Conservation (phyloP, 2,797 vertebrate genomes). For the Sebastolobus alascanus region DNA sequence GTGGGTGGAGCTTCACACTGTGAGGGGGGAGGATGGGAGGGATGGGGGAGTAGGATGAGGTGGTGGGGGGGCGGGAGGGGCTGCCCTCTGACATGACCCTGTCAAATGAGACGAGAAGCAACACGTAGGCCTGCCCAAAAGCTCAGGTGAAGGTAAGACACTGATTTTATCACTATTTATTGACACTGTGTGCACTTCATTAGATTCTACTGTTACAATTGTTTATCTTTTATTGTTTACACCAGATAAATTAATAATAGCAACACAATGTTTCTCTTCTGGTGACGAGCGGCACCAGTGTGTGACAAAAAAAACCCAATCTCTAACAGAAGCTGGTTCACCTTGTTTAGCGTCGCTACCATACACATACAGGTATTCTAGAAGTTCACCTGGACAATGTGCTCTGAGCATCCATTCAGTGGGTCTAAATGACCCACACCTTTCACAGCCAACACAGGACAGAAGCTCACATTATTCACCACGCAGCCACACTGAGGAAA, state of each 20-base stretch:
- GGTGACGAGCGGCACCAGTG: neutral
- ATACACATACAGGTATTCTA: slow-evolving; percentile 63
- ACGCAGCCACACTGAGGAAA: neutral
- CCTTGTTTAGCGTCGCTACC: neutral
- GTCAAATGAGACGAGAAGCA: slow-evolving; percentile 70
- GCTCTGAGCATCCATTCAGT: slow-evolving; percentile 68
- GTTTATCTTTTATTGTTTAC: neutral
- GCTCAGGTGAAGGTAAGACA: slow-evolving; percentile 77
- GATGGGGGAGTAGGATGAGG: neutral
- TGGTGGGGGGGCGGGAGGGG: neutral
- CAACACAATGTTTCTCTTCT: neutral
- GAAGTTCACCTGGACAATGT: slow-evolving; percentile 79
- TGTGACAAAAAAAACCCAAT: neutral
- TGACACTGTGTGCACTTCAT: neutral
- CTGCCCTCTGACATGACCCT: slow-evolving; percentile 68
- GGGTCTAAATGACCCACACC: slow-evolving; percentile 44
- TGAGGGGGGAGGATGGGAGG: neutral
- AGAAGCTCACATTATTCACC: slow-evolving; percentile 49
- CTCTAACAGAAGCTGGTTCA: neutral
- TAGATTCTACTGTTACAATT: neutral
- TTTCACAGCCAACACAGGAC: slow-evolving; percentile 50
- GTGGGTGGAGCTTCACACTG: slow-evolving; percentile 56
- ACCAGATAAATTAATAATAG: neutral
- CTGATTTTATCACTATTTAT: slow-evolving; percentile 11
- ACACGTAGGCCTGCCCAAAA: slow-evolving; percentile 47